Percentiles rank a stretch among this genome's conserved stretches.
Evolutionary conservation across 1,140 invertebrate genomes (phyloP).

Genomic region (Odontomachus brunneus): DNA sequence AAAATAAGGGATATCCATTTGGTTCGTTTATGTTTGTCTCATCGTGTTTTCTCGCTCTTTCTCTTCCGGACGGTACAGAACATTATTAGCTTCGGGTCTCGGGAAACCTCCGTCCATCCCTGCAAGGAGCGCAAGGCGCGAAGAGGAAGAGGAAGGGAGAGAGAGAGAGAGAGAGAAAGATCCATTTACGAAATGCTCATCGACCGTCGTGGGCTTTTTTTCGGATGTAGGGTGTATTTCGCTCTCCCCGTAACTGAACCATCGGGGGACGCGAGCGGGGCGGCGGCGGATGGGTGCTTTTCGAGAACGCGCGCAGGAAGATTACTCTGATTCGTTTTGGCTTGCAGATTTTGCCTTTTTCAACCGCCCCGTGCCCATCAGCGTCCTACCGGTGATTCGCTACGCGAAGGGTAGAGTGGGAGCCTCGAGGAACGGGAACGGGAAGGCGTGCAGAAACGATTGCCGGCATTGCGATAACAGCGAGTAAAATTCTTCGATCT

Average conservation of each 20-base stretch:
- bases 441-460: constrained; percentile 29
- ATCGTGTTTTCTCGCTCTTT: too few relatives aligned
- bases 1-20: neutral
- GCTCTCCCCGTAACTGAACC: constrained; percentile 26
- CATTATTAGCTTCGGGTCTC: constrained; percentile 25
- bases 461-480: constrained; percentile 53
- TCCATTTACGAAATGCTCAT: constrained; percentile 85
- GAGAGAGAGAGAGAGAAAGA: constrained; percentile 59
- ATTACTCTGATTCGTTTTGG: constrained; percentile 85
- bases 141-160: constrained; percentile 1
- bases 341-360: constrained; percentile 84
- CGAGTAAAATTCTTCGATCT: constrained; percentile 56
- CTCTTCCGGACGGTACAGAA: neutral
- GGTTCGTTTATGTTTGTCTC: neutral
- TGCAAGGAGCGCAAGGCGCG: constrained; percentile 50
- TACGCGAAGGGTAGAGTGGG: constrained; percentile 20
- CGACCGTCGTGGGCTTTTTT: constrained; percentile 77
- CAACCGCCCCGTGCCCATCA: constrained; percentile 72
- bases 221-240: constrained; percentile 57
- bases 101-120: constrained; percentile 21
- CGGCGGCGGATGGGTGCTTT: constrained; percentile 74
- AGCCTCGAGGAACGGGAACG: constrained; percentile 29
- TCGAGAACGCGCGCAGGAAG: constrained; percentile 80
- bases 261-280: constrained; percentile 21
- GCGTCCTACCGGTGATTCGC: constrained; percentile 57